A percentile compares a stretch with the other conserved stretches of the same genome.
Evolutionary conservation across 2,888 invertebrate genomes (phyloP).

Genomic region (Sphinx pinastri): DNA sequence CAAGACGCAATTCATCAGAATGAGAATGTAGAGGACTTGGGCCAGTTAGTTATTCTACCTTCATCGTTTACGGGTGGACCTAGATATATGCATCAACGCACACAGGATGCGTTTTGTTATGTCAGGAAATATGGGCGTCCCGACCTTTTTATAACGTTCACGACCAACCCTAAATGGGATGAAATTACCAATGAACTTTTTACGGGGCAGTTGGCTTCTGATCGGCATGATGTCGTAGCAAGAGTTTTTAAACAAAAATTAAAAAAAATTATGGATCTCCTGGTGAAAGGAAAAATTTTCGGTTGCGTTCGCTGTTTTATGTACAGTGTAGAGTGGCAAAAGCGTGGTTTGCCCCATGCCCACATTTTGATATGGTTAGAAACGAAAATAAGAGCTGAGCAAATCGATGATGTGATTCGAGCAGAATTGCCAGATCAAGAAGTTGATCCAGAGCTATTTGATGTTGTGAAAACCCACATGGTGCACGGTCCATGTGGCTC

Average conservation of each 20-base stretch:
- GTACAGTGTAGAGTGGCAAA: constrained; percentile 34
- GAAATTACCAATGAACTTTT: constrained; percentile 16
- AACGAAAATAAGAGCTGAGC: constrained; percentile 9
- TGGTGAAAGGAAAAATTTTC: constrained; percentile 21
- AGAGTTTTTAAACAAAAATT: constrained; percentile 29
- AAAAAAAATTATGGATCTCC: constrained; percentile 12
- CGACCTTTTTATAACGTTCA: constrained; percentile 27
- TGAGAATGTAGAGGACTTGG: not conserved
- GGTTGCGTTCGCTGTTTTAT: constrained; percentile 28
- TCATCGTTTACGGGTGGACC: not conserved
- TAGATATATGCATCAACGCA: not conserved
- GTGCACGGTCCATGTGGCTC: constrained; percentile 40
- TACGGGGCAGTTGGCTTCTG: not conserved
- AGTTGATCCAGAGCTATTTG: constrained; percentile 32
- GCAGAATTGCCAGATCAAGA: constrained; percentile 32
- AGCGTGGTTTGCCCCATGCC: constrained; percentile 29
- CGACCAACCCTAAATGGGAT: constrained; percentile 25
- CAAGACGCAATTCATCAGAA: constrained; percentile 15
- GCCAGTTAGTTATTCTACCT: not conserved
- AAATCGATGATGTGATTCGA: constrained; percentile 2
- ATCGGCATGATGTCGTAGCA: constrained; percentile 28
- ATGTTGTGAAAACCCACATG: constrained; percentile 38
- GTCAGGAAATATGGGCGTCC: constrained; percentile 24
- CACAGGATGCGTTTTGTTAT: constrained; percentile 8
- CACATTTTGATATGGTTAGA: constrained; percentile 31